Evolutionary conservation across 2,888 invertebrate genomes (phyloP), one percentile per base, ranked within the genome.

Genomic region (Dicyrtomina minuta): DNA sequence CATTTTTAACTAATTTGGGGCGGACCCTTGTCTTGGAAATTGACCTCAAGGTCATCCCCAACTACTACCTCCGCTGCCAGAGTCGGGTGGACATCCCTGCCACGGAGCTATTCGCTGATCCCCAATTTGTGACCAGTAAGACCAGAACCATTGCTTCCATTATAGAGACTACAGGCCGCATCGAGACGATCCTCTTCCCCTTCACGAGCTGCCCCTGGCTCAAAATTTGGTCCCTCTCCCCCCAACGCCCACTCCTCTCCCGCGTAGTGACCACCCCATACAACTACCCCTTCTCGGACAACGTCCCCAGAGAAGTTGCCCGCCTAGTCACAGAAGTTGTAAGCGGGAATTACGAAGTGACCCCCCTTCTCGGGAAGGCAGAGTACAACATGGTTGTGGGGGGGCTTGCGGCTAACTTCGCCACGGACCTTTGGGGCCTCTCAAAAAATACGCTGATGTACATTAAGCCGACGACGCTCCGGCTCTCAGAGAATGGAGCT

Each of bases 191-290:
- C 33, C 13, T 49, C 43, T 70, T 69, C 44, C 72, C 69, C 12
- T 74, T 71, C 33, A 70, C 70, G 13, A 56, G 58, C 8, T 46
- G 66, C 66, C 74, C 74, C 6, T 70, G 71, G 70, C 12, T 72
- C 2, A 70, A 70, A 43, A 39, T 74, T 1, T 72, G 72, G 72
- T 43, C 13, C 12, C 27, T 68, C 43, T 49, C 60, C n/a, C n/a
- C n/a, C n/a, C n/a, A n/a, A n/a, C n/a, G n/a, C n/a, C n/a, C n/a
- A n/a, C n/a, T n/a, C n/a, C n/a, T n/a, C n/a, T n/a, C n/a, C n/a
- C n/a, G n/a, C n/a, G n/a, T n/a, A n/a, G 68, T 72, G 0, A 15
- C 2, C 10, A 55, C 27, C 0, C 74, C 74, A 5, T 74, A 72
- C 55, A 51, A 59, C 41, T 65, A 65, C 20, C 39, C 49, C 2